Evolutionary conservation across 2,888 invertebrate genomes (phyloP).

Genomic region (Hyles lineata): DNA sequence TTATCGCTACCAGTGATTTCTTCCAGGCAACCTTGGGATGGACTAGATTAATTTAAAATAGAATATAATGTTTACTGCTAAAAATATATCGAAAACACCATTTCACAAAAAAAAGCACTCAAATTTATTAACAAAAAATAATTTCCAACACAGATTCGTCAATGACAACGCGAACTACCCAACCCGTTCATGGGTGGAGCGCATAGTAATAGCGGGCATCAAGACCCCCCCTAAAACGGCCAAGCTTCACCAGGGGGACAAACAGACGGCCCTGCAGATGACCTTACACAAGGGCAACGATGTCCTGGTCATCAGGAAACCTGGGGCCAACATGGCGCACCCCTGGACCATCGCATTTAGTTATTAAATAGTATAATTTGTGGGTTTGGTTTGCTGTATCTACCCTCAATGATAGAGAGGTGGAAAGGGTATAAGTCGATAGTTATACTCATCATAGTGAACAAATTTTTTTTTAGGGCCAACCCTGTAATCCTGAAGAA

Average conservation of each 20-base stretch:
- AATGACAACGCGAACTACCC: constrained; percentile 88
- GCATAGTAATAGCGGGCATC: constrained; percentile 93
- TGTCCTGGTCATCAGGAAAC: constrained; percentile 92
- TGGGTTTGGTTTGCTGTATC: constrained; percentile 8
- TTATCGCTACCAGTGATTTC: too few relatives aligned
- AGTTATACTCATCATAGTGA: too few relatives aligned
- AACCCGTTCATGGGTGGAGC: constrained; percentile 94
- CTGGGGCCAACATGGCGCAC: constrained; percentile 91
- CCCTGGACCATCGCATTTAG: constrained; percentile 89
- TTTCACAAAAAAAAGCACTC: too few relatives aligned
- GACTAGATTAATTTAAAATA: too few relatives aligned
- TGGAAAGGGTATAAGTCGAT: background rate
- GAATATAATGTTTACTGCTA: too few relatives aligned
- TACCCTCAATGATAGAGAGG: background rate
- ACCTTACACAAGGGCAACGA: constrained; percentile 87
- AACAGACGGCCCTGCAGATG: constrained; percentile 86
- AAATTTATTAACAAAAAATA: too few relatives aligned
- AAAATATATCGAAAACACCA: too few relatives aligned
- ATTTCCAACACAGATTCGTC: constrained; percentile 72
- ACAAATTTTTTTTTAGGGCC: too few relatives aligned
- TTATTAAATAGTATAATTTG: constrained; percentile 49
- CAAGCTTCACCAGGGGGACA: constrained; percentile 81
- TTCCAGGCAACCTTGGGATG: too few relatives aligned
- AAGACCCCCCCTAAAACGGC: constrained; percentile 88
- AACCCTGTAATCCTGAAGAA: too few relatives aligned